Base-by-base conservation (phyloP, 1,140 invertebrate species). In the Hypsibius dujardini region DNA sequence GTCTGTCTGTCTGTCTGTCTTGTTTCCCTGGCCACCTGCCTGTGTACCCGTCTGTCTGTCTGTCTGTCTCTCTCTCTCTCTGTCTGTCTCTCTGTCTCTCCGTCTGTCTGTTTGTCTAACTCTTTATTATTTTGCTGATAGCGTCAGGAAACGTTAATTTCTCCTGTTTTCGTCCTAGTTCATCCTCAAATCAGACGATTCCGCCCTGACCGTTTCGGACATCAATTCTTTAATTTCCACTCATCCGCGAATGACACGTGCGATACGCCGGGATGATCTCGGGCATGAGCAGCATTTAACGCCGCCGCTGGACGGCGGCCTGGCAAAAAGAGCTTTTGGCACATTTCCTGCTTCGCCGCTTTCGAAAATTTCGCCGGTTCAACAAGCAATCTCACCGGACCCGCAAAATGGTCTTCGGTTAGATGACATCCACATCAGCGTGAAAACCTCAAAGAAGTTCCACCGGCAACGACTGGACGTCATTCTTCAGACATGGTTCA, bases 401-500 rank as follows among this genome's bases (percentile, higher is more conserved):
- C 7, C 7, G 7, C 62, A 67, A 14, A 67, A 67, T 3, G 62
- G 12, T 47, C 12, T 67, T 67, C 62, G 42, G 7, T 42, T 92
- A 72, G 84, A 89, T 78, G 90, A 93, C 79, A 83, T 95, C 75
- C 95, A 93, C 80, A 88, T 95, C 78, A 92, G 89, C 81, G 90
- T 95, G 40, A 95, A 95, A 83, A 95, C 92, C 69, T 92, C 91
- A 47, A 86, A 86, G 77, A 85, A 86, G 80, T 93, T 91, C 81
- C 90, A 95, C 79, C 80, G 85, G 72, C 85, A 86, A 47, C 84
- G 92, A 73, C 77, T 95, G 73, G 87, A 89, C n/a, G 84, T 90
- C 71, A 88, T 95, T 75, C 84, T 95, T 76, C 86, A 87, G 78
- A 95, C 92, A 72, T 95, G 92, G 92, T 93, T 92, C 78, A 87